Evolutionary conservation across 1,140 invertebrate species (phyloP), one percentile per base, ranked within the genome.

Genomic region (Pogonognathellus flavescens): DNA sequence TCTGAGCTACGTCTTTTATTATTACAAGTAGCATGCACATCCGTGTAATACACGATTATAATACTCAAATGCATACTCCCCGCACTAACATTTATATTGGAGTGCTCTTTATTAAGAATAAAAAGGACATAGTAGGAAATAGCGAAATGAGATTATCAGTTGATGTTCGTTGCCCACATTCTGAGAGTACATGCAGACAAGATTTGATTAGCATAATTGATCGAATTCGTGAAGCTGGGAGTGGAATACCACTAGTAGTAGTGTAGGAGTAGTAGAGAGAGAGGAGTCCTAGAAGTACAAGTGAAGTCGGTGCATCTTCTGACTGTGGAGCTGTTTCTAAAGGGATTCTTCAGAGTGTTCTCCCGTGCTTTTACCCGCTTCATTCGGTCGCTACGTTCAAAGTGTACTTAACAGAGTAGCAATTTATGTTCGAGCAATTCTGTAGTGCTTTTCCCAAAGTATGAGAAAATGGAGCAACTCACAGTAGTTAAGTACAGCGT

Each of bases 181-280:
- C 11, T n/a, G 31, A 76, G 31, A 41, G 70, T 76, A 76, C 70
- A 76, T 31, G 70, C 70, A 25, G 41, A 76, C 25, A 31, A 50
- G 70, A 76, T 76, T 76, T 76, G 62, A 76, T 76, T 76, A 76
- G 70, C 70, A 76, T 76, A 76, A 76, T 76, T 76, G 70, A 76
- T 76, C 70, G 70, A 76, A 76, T 76, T 76, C 70, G 70, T 76
- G 49, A 31, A 49, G 31, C 70, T 41, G 14, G 49, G 41, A 25
- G 70, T 31, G 31, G 70, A 76, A n/a, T n/a, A n/a, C n/a, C n/a
- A n/a, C n/a, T n/a, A n/a, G n/a, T n/a, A n/a, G n/a, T n/a, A n/a
- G n/a, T n/a, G 41, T 76, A 76, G 31, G 31, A 41, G 31, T 41
- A 6, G 31, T 3, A 41, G 6, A 41, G 31, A 41, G 31, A 41